Base-by-base conservation (phyloP, 1,140 invertebrate genomes). In the Ptiloglossa arizonensis region DNA sequence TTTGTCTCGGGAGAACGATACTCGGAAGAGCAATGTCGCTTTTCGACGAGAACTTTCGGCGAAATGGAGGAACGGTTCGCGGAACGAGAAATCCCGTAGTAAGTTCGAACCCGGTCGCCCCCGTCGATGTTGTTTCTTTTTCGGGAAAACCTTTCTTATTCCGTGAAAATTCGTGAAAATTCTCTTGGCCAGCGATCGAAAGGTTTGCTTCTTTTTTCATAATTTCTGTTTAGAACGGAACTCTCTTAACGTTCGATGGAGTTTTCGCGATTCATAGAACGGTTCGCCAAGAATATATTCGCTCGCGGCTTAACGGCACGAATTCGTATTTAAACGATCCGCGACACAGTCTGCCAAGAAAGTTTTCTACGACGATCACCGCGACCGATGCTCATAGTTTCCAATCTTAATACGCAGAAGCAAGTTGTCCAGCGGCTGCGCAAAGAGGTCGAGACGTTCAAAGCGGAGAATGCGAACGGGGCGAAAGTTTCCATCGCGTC, bases 371-470 rank as follows among this genome's bases (percentile, higher is more conserved):
- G 56, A 77, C 62, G 35, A 13, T 77, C 67, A 52, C 35, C 56
- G 74, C 52, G 29, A n/a, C 38, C 69, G 19, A 35, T 5, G 35
- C 68, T 77, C 35, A 77, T 54, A 62, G 35, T 77, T 70, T 77
- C 1, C 68, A 11, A 44, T 76, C 29, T 78, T 66, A 57, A 64
- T 82, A 79, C 83, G 79, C 83, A 92, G 91, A 92, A 91, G 70
- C 87, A 90, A 80, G 77, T 91, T 52, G 82, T 91, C 29, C 84
- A 90, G 79, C 88, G 86, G 17, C 74, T 92, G 86, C 89, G 90
- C 73, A 90, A 87, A 63, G 90, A 91, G 71, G 88, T 91, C 9
- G 88, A 90, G 44, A 63, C 82, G 27, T 87, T 76, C 78, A 89
- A 88, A 71, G 86, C 86, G 67, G 86, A 87, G 44, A 91, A 89